Percentiles rank a stretch among this genome's conserved stretches.
Evolutionary conservation across 2,888 invertebrate species (phyloP).

Genomic region (Netelia fuscicornis): DNA sequence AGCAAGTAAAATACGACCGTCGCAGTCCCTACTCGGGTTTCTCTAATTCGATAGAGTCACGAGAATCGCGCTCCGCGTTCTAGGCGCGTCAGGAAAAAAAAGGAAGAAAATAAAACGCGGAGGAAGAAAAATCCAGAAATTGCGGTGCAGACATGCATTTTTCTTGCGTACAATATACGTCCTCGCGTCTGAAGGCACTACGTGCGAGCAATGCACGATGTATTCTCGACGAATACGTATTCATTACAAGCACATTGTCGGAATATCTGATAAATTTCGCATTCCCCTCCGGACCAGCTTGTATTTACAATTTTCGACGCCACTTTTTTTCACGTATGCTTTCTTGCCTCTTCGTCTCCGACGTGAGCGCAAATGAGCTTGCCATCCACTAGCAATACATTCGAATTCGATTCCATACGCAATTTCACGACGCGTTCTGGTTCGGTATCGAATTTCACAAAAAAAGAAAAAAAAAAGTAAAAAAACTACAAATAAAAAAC

Average conservation of each 20-base stretch:
- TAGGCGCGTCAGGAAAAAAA: not conserved
- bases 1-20: conserved; percentile 26
- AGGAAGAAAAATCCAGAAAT: not conserved
- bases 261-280: conserved; percentile 54
- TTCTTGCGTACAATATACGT: conserved; percentile 34
- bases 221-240: conserved; percentile 32
- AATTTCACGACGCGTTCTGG: not conserved
- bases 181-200: conserved; percentile 22
- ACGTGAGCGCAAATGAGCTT: not conserved
- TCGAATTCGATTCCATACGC: not conserved
- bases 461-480: not conserved
- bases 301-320: conserved; percentile 40
- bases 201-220: conserved; percentile 56
- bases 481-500: not conserved
- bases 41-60: conserved; percentile 34
- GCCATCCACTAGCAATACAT: no score
- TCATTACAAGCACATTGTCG: conserved; percentile 60
- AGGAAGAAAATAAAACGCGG: not conserved
- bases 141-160: conserved; percentile 27
- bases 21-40: conserved; percentile 7
- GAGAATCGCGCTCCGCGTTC: not conserved
- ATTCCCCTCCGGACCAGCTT: conserved; percentile 28
- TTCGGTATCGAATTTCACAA: not conserved
- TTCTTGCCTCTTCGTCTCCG: not conserved
- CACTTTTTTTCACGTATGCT: conserved; percentile 10